Conservation (phyloP, 2,888 invertebrate species). For the Melanotus villosus region DNA sequence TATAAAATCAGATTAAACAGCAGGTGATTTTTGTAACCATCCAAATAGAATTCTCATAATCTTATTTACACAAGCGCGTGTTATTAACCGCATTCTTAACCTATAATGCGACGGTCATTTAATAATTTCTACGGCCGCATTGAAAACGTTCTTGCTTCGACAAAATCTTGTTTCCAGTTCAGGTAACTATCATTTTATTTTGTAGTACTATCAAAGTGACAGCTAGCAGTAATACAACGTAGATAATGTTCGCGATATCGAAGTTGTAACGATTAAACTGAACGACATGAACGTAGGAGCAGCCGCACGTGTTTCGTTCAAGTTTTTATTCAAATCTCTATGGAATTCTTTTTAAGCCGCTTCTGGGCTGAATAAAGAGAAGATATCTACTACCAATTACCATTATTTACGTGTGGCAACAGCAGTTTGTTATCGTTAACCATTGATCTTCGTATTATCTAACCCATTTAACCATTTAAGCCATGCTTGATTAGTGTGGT, state of each 20-base stretch:
- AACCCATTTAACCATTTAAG: slow-evolving; percentile 9
- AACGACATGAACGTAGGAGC: slow-evolving; percentile 15
- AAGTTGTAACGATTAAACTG: slow-evolving; percentile 19
- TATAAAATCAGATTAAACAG: too few relatives aligned
- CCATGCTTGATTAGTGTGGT: slow-evolving; percentile 2
- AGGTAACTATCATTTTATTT: neutral
- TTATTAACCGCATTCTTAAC: slow-evolving; percentile 15
- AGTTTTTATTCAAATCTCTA: slow-evolving; percentile 17
- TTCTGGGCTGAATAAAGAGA: neutral
- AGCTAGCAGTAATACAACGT: slow-evolving; percentile 11
- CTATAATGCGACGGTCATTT: slow-evolving; percentile 2
- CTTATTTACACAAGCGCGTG: neutral
- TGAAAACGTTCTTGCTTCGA: slow-evolving; percentile 8
- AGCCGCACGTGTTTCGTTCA: slow-evolving; percentile 19
- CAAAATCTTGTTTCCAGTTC: slow-evolving; percentile 1
- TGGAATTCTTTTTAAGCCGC: slow-evolving; percentile 13
- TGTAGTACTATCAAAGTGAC: slow-evolving; percentile 10
- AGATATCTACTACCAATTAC: neutral
- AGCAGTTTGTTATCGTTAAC: slow-evolving; percentile 4
- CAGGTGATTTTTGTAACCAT: too few relatives aligned
- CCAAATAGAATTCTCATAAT: too few relatives aligned
- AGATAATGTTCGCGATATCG: slow-evolving; percentile 20
- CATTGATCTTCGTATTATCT: slow-evolving; percentile 17
- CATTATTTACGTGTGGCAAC: slow-evolving; percentile 24
- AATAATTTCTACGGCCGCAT: slow-evolving; percentile 12